Conservation (phyloP, 2,797 vertebrate species). For the Acropternis orthonyx region DNA sequence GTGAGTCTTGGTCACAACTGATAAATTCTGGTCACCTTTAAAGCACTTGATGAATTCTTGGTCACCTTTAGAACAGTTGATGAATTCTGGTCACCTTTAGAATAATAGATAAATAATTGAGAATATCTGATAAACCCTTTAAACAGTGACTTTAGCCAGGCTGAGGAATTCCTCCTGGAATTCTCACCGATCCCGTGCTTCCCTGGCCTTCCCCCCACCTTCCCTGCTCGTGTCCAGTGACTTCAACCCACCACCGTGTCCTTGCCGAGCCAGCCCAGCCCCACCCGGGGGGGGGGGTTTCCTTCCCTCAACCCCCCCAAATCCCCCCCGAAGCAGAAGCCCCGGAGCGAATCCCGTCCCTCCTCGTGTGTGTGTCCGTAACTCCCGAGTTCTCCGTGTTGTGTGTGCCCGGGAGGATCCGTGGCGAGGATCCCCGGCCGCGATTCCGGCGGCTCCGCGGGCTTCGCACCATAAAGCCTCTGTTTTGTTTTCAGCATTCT, state of each 20-base stretch:
- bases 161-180: neutral
- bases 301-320: neutral
- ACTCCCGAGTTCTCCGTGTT: neutral
- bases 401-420: neutral
- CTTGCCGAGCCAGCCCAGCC: neutral
- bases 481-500: constrained; percentile 87
- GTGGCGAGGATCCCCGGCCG: neutral
- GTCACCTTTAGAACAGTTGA: neutral
- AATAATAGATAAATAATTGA: neutral
- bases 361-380: neutral
- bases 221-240: neutral
- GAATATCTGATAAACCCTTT: too few relatives aligned
- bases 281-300: neutral
- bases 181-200: neutral
- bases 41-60: neutral
- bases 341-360: neutral
- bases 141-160: neutral
- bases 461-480: constrained; percentile 42
- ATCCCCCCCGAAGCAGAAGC: neutral
- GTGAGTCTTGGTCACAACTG: too few relatives aligned
- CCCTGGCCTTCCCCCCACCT: neutral
- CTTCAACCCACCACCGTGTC: neutral
- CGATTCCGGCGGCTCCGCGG: too few relatives aligned
- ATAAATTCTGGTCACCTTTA: neutral
- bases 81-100: neutral